These are phyloP conservation scores for Lumbricus terrestris DNA, from an alignment of 2,888 invertebrate species.

Conservation along the genomic window DNA sequence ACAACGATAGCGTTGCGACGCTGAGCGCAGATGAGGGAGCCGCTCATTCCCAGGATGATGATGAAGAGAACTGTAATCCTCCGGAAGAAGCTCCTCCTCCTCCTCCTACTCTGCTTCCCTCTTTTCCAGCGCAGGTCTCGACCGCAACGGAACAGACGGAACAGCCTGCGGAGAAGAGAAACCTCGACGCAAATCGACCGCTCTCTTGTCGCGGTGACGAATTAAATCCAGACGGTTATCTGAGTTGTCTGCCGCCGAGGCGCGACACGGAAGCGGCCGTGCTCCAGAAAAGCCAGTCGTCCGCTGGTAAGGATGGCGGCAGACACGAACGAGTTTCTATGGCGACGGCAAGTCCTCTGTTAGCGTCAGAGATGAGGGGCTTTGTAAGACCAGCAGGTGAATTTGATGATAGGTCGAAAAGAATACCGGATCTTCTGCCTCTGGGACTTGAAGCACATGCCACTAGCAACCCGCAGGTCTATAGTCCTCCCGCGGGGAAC, in stretches of 20 bases:
- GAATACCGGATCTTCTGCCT: background rate
- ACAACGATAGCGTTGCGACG: background rate
- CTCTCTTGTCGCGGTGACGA: background rate
- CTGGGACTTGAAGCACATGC: background rate
- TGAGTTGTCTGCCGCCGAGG: background rate
- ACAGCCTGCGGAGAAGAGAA: background rate
- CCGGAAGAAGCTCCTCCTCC: too few relatives aligned
- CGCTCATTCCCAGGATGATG: background rate
- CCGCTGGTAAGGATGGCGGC: background rate
- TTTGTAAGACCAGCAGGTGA: background rate
- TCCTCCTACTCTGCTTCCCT: background rate
- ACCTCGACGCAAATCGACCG: background rate
- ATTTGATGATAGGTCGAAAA: background rate
- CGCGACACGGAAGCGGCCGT: background rate
- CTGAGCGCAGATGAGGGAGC: background rate
- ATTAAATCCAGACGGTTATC: background rate
- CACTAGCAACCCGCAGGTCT: background rate
- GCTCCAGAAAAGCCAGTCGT: background rate
- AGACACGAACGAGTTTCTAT: background rate
- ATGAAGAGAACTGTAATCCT: background rate
- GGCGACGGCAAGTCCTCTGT: background rate
- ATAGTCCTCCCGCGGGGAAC: background rate
- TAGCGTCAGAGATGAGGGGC: background rate
- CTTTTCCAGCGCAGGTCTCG: background rate
- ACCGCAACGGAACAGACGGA: too few relatives aligned